Evolutionary conservation across 1,140 invertebrate genomes (phyloP), one percentile per base, ranked within the genome.

Genomic region (Branchinecta lindahli): DNA sequence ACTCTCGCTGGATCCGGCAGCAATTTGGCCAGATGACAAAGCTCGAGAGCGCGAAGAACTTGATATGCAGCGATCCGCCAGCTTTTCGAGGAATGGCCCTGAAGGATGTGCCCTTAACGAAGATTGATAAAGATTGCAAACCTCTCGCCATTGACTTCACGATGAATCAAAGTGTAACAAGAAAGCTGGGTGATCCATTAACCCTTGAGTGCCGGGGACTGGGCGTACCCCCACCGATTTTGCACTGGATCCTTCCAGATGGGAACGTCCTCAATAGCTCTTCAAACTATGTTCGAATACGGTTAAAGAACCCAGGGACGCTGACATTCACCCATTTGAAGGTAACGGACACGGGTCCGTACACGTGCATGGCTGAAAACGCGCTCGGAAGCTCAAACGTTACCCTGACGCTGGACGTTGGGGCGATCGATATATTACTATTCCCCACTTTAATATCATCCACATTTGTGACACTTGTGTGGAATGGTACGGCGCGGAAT

Each of bases 181-280:
- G 78, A 21, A 77, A 76, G 71, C 72, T 82, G 12, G 81, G 80
- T 1, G 79, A 81, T 10, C 72, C 74, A 45, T 72, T 79, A n/a
- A 71, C 74, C 6, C 73, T 82, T 15, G 77, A 81, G 69, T 83
- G 81, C 73, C 77, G 79, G 18, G 79, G 79, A 6, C 73, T 79
- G 21, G 81, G 81, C 6, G 74, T 79, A 9, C 81, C 81, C 21
- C 46, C 69, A 3, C 80, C 80, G 8, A 67, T 74, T n/a, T 73
- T 82, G 1, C 73, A 74, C n/a, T 83, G 81, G 81, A 74, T 77
- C 44, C 72, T 81, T n/a, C 79, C 81, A 8, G 76, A 76, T 67
- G 80, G 80, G 7, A 71, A 72, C 4, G 66, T 75, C 5, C 46
- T 81, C 6, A 80, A 79, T 70, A 70, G 72, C 67, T 72, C 76